These are phyloP conservation scores for Reinhardtius hippoglossoides DNA, from an alignment of 2,113 vertebrate genomes.

Conservation along the genomic window DNA sequence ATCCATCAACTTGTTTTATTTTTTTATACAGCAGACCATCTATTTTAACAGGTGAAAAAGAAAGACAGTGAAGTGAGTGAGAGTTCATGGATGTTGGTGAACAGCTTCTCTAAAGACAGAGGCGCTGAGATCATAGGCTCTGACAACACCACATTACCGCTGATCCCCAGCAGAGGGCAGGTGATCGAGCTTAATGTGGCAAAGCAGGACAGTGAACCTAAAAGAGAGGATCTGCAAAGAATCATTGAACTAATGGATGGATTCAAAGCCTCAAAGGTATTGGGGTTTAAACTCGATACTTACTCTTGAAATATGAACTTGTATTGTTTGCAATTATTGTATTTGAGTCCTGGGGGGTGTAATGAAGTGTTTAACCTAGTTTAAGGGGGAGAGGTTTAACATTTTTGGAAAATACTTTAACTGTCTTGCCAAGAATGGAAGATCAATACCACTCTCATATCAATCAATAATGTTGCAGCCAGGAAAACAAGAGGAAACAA, in stretches of 20 bases:
- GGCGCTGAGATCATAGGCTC: not conserved
- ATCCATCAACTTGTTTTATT: not conserved
- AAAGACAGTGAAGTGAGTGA: constrained; percentile 27
- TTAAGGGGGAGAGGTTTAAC: not conserved
- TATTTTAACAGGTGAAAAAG: constrained; percentile 51
- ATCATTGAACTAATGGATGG: constrained; percentile 88
- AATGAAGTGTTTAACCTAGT: not conserved
- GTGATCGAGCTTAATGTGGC: constrained; percentile 6
- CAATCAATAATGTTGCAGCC: not conserved
- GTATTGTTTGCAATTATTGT: too few relatives aligned
- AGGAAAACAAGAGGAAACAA: too few relatives aligned
- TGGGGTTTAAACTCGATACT: not conserved
- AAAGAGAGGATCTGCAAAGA: constrained; percentile 64
- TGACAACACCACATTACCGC: constrained; percentile 5
- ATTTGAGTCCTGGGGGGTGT: too few relatives aligned
- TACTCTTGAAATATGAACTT: not conserved
- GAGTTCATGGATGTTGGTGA: constrained; percentile 27
- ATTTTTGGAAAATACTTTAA: too few relatives aligned
- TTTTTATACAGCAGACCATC: not conserved
- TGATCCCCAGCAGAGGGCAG: constrained; percentile 27
- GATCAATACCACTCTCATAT: not conserved
- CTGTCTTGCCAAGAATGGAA: too few relatives aligned
- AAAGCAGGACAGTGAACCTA: not conserved
- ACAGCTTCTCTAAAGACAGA: constrained; percentile 47
- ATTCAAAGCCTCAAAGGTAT: constrained; percentile 94